Evolutionary conservation across 1,140 invertebrate species (phyloP).

Genomic region (Bradysia coprophila): DNA sequence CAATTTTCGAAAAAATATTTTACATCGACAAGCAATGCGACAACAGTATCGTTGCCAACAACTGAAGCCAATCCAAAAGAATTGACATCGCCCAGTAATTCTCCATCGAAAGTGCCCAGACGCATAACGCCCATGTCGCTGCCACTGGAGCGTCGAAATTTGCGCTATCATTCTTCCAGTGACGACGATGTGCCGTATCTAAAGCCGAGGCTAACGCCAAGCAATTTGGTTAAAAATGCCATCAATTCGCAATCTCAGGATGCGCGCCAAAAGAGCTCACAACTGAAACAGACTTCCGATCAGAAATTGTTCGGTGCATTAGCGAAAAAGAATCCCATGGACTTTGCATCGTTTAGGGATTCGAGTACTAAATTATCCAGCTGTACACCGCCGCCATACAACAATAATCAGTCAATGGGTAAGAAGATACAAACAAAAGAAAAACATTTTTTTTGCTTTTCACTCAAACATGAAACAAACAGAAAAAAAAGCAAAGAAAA

Average conservation of each 20-base stretch:
- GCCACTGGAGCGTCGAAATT: conserved; percentile 12
- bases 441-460: not conserved
- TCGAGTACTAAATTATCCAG: not conserved
- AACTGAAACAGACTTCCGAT: not conserved
- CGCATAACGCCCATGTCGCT: conserved; percentile 15
- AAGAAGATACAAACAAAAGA: conserved; percentile 9
- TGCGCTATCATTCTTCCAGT: not conserved
- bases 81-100: no score
- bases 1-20: not conserved
- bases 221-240: conserved; percentile 10
- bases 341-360: conserved; percentile 1
- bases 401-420: conserved; percentile 5
- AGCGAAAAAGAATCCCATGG: not conserved
- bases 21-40: not conserved
- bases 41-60: not conserved
- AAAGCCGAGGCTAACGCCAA: conserved; percentile 5
- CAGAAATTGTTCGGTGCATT: not conserved
- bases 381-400: conserved; percentile 1
- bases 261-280: conserved; percentile 3
- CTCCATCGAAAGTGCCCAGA: not conserved
- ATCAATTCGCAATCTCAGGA: conserved; percentile 16
- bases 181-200: conserved; percentile 20
- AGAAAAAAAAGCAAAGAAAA: no score
- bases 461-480: no score
- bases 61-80: not conserved